These are phyloP conservation scores for Luffia ferchaultella DNA, from an alignment of 2,888 invertebrate species.

Conservation along the genomic window DNA sequence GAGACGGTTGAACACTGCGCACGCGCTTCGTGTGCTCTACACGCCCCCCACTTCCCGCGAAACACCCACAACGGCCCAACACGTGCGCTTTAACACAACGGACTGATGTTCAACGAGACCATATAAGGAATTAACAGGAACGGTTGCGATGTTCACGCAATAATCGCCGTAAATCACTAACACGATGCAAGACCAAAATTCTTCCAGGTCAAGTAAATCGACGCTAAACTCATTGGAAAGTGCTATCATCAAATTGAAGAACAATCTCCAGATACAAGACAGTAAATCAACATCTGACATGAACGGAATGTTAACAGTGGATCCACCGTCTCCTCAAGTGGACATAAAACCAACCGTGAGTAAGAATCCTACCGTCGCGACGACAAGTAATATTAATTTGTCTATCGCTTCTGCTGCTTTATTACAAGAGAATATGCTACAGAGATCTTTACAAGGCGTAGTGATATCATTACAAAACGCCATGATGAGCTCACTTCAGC, in stretches of 20 bases:
- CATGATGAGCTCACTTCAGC: slow-evolving; percentile 84
- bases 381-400: slow-evolving; percentile 46
- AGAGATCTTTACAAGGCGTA: slow-evolving; percentile 80
- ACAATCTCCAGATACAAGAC: slow-evolving; percentile 61
- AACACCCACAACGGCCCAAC: slow-evolving; percentile 18
- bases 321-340: slow-evolving; percentile 39
- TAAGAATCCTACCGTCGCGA: slow-evolving; percentile 48
- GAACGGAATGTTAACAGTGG: slow-evolving; percentile 41
- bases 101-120: not conserved
- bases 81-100: not conserved
- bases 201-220: slow-evolving; percentile 49
- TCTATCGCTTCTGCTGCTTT: slow-evolving; percentile 68
- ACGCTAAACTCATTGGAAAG: slow-evolving; percentile 59
- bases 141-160: not conserved
- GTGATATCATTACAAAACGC: slow-evolving; percentile 85
- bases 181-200: slow-evolving; percentile 62
- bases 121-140: not conserved
- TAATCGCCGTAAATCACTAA: not conserved
- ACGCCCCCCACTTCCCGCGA: slow-evolving; percentile 22
- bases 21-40: slow-evolving; percentile 21
- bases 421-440: slow-evolving; percentile 71
- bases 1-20: slow-evolving; percentile 4
- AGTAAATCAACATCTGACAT: slow-evolving; percentile 42
- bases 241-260: slow-evolving; percentile 61
- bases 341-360: slow-evolving; percentile 46